Conservation (phyloP, 2,113 vertebrate genomes). For the Neogobius melanostomus region DNA sequence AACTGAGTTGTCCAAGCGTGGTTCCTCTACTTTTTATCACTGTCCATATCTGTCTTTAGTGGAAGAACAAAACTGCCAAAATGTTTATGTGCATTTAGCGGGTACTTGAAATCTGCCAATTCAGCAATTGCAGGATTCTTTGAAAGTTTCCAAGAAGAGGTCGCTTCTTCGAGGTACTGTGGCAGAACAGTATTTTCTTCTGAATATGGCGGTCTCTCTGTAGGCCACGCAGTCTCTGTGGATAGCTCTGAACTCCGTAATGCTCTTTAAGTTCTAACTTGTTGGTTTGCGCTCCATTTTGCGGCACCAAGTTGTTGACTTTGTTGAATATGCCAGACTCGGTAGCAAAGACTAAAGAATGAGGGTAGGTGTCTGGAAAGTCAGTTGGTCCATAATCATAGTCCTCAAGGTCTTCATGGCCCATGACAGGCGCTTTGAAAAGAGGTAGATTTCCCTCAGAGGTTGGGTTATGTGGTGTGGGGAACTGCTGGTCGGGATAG, state of each 20-base stretch:
- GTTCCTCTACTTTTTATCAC: constrained; percentile 12
- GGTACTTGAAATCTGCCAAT: constrained; percentile 19
- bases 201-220: constrained; percentile 33
- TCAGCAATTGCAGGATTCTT: constrained; percentile 18
- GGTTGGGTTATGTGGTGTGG: constrained; percentile 30
- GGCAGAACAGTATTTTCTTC: constrained; percentile 37
- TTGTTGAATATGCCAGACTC: constrained; percentile 35
- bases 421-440: constrained; percentile 39
- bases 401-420: constrained; percentile 58
- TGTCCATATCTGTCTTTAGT: constrained; percentile 12
- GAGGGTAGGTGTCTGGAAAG: constrained; percentile 30
- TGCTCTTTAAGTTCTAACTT: constrained; percentile 71
- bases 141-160: constrained; percentile 39
- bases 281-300: constrained; percentile 14
- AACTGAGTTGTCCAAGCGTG: not conserved
- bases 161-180: constrained; percentile 30
- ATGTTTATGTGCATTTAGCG: constrained; percentile 1
- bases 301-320: constrained; percentile 1
- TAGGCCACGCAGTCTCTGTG: constrained; percentile 40
- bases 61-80: constrained; percentile 24
- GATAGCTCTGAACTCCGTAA: constrained; percentile 57
- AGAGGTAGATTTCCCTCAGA: constrained; percentile 51
- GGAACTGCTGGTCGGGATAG: constrained; percentile 74
- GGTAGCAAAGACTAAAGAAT: constrained; percentile 6
- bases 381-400: constrained; percentile 71